phyloP scores from a whole-genome alignment of 2,888 invertebrate genomes.

The Acronicta alni region DNA sequence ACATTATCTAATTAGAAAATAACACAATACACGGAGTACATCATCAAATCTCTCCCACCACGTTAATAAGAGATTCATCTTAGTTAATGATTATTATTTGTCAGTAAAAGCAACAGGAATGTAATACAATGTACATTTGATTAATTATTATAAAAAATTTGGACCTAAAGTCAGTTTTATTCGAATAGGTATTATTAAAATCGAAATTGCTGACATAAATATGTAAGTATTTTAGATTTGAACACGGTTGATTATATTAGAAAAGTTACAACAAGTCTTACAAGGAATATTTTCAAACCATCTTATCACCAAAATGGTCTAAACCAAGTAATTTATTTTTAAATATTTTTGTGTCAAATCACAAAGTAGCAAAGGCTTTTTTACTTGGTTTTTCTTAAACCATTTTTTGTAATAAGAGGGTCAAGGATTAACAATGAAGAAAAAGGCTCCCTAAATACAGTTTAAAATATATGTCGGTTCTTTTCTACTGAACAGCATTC shows the following conservation, averaged over 20 bases:
- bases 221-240: conserved; percentile 23
- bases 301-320: too few species aligned
- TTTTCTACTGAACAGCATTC: too few species aligned
- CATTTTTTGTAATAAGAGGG: too few species aligned
- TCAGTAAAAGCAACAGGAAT: conserved; percentile 54
- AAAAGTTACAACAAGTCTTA: conserved; percentile 7
- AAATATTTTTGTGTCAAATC: too few species aligned
- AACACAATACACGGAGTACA: conserved; percentile 1
- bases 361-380: too few species aligned
- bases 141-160: conserved; percentile 41
- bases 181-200: conserved; percentile 23
- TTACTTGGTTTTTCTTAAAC: too few species aligned
- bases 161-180: conserved; percentile 43
- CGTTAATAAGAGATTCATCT: conserved; percentile 47
- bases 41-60: background rate
- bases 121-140: conserved; percentile 32
- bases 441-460: too few species aligned
- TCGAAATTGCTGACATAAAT: conserved; percentile 27
- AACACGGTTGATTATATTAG: conserved; percentile 28
- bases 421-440: too few species aligned
- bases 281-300: background rate
- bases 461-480: too few species aligned
- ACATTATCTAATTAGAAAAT: background rate
- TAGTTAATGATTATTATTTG: conserved; percentile 26
- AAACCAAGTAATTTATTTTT: too few species aligned